Evolutionary conservation across 1,140 invertebrate species (phyloP).

Genomic region (Pseudomyrmex concolor): DNA sequence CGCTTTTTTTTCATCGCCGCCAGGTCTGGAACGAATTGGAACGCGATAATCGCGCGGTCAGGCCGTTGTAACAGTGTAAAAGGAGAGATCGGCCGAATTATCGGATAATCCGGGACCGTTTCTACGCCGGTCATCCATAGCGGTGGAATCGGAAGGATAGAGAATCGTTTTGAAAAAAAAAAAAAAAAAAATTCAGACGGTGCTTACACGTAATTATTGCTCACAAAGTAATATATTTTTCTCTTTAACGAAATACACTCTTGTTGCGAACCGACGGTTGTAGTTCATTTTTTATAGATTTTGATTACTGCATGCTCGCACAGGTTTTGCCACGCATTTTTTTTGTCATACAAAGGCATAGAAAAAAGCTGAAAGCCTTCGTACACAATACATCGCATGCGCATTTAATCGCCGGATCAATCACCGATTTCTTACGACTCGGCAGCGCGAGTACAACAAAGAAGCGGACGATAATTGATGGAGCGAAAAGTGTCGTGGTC

Average conservation of each 20-base stretch:
- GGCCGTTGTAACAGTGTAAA: conserved; percentile 44
- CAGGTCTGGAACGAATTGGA: conserved; percentile 50
- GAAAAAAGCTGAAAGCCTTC: not conserved
- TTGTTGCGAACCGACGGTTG: no score
- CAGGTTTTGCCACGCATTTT: not conserved
- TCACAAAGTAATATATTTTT: no score
- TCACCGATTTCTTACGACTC: not conserved
- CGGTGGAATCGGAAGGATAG: not conserved
- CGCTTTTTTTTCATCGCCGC: conserved; percentile 2
- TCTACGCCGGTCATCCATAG: conserved; percentile 25
- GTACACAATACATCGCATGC: not conserved
- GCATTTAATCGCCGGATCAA: not conserved
- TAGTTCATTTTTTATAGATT: no score
- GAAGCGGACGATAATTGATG: conserved; percentile 49
- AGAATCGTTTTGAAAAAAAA: conserved; percentile 15
- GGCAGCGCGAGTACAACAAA: not conserved
- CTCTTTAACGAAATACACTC: no score
- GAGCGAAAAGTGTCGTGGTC: conserved; percentile 44
- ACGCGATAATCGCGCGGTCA: conserved; percentile 45
- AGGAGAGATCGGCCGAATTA: conserved; percentile 47
- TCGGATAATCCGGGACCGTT: conserved; percentile 20
- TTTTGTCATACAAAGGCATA: not conserved
- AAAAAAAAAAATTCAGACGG: not conserved
- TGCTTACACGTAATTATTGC: no score
- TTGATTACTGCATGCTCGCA: no score